Conservation (phyloP, 2,113 vertebrate species). For the Catagonus wagneri region DNA sequence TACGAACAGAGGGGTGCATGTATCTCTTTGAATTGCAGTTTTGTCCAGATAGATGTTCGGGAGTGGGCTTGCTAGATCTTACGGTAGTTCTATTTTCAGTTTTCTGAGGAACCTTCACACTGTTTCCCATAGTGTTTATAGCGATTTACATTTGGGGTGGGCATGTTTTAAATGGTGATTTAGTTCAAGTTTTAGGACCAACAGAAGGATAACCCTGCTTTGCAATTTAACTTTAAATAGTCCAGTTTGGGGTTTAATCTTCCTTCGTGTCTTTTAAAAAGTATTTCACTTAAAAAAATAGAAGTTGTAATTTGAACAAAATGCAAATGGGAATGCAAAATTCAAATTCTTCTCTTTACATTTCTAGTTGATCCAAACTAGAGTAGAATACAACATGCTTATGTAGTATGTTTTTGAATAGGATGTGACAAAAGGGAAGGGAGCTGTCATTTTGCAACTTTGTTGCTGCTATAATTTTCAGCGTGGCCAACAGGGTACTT, state of each 20-base stretch:
- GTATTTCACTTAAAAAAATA: neutral
- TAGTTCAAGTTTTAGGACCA: neutral
- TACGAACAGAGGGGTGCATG: too few relatives aligned
- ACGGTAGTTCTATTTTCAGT: too few relatives aligned
- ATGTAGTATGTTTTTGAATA: accelerated
- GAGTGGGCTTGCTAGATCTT: too few relatives aligned
- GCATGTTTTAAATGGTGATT: neutral
- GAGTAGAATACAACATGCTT: neutral
- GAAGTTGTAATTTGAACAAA: neutral
- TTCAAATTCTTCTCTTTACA: neutral
- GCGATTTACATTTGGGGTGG: too few relatives aligned
- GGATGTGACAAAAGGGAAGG: accelerated
- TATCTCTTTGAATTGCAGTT: too few relatives aligned
- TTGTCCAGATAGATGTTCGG: too few relatives aligned
- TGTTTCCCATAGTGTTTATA: too few relatives aligned
- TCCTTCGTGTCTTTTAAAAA: neutral
- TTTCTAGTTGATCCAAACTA: neutral
- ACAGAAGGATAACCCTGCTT: neutral
- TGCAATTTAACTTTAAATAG: neutral
- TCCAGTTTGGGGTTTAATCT: neutral
- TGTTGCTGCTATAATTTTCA: neutral
- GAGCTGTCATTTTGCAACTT: neutral
- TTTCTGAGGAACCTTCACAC: too few relatives aligned
- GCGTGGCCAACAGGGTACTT: accelerated
- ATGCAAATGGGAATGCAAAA: neutral